Conservation (phyloP, 2,797 vertebrate genomes). For the Spheniscus humboldti region DNA sequence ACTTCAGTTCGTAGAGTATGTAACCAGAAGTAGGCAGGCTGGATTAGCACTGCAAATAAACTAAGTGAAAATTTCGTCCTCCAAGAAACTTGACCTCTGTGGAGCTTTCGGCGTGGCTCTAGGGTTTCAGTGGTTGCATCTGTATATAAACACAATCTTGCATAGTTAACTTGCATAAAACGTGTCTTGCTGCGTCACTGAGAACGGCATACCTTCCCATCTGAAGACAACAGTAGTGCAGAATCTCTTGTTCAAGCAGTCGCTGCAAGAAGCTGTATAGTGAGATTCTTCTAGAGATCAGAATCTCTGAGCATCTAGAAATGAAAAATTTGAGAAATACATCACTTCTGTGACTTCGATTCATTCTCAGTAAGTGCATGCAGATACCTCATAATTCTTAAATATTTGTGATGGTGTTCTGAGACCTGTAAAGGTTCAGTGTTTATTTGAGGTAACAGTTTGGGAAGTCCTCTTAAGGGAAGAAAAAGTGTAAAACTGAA, state of each 20-base stretch:
- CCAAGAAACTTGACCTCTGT: background rate
- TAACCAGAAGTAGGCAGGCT: background rate
- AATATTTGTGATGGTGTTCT: background rate
- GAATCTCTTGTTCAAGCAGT: background rate
- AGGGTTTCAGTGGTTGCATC: background rate
- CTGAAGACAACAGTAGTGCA: background rate
- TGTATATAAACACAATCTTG: background rate
- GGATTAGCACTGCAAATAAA: background rate
- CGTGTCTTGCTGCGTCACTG: background rate
- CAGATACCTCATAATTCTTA: background rate
- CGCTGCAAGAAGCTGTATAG: background rate
- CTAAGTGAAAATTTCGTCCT: background rate
- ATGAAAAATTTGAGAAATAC: background rate
- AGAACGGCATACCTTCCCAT: background rate
- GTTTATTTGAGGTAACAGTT: background rate
- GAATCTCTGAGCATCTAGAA: background rate
- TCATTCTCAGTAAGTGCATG: background rate
- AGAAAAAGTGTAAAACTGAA: background rate
- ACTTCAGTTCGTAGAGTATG: background rate
- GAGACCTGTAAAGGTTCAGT: background rate
- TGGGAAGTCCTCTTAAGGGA: background rate
- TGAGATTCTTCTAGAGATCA: background rate
- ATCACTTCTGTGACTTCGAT: background rate
- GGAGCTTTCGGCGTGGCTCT: background rate
- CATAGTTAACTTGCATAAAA: background rate